Percentiles rank a stretch among this genome's conserved stretches.
phyloP scores from a whole-genome alignment of 2,113 vertebrate genomes.

The Tringa solitaria region DNA sequence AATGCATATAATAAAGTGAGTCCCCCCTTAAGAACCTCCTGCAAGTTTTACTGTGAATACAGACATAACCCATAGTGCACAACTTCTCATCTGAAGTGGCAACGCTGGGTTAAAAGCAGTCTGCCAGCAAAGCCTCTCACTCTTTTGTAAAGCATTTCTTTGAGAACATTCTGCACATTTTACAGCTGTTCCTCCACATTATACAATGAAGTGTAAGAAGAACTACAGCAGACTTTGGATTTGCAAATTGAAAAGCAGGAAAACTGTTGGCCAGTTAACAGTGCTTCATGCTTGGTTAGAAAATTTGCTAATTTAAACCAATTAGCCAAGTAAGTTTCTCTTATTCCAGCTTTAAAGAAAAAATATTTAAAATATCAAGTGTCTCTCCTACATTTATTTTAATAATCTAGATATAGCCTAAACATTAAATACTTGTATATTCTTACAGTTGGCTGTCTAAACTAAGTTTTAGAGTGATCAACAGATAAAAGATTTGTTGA shows the following conservation, averaged over 20 bases:
- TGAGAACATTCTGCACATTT: slow-evolving; percentile 68
- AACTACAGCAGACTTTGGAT: slow-evolving; percentile 57
- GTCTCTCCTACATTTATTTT: neutral
- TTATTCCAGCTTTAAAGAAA: slow-evolving; percentile 3
- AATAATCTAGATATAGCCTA: neutral
- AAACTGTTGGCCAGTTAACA: slow-evolving; percentile 55
- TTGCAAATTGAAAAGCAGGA: slow-evolving; percentile 65
- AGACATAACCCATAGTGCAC: neutral
- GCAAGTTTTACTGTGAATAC: slow-evolving; percentile 41
- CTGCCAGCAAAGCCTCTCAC: slow-evolving; percentile 39
- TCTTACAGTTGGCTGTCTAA: neutral
- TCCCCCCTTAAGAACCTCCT: neutral
- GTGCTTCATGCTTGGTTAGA: slow-evolving; percentile 59
- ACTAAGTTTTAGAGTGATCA: neutral
- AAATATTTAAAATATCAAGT: neutral
- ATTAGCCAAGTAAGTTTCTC: slow-evolving; percentile 58
- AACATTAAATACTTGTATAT: neutral
- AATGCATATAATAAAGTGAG: neutral
- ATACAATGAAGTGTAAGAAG: slow-evolving; percentile 65
- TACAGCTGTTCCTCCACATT: slow-evolving; percentile 68
- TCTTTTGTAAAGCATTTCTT: slow-evolving; percentile 51
- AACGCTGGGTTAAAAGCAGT: slow-evolving; percentile 45
- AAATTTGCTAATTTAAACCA: slow-evolving; percentile 67
- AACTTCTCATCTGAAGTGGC: slow-evolving; percentile 54
- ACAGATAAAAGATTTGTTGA: slow-evolving; percentile 7